Conservation (phyloP, 2,797 vertebrate genomes). For the Cygnus olor region DNA sequence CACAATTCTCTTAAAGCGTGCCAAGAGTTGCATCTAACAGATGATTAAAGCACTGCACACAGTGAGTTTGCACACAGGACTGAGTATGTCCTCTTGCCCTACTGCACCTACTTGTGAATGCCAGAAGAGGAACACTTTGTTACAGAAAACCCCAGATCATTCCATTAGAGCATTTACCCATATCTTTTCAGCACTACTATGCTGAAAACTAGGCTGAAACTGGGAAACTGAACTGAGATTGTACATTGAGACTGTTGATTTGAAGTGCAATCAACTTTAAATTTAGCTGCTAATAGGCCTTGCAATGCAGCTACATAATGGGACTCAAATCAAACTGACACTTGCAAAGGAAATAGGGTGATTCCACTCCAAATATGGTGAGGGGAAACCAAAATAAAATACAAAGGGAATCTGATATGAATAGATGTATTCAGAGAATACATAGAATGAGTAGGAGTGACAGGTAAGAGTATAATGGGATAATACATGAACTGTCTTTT, state of each 20-base stretch:
- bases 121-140: neutral
- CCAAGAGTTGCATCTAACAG: neutral
- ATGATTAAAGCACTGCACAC: neutral
- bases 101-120: neutral
- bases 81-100: neutral
- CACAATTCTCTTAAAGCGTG: neutral
- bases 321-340: neutral
- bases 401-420: neutral
- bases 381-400: neutral
- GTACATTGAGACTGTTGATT: neutral
- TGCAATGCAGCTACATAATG: neutral
- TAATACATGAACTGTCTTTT: neutral
- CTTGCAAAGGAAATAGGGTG: neutral
- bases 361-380: neutral
- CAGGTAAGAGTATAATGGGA: neutral
- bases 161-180: neutral
- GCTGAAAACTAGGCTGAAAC: neutral
- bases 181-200: neutral
- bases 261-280: neutral
- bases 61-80: accelerated
- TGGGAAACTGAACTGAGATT: neutral
- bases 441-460: neutral
- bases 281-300: neutral
- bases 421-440: neutral
- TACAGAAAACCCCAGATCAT: neutral